Evolutionary conservation across 2,888 invertebrate species (phyloP).

Genomic region (Campoplex nolae): DNA sequence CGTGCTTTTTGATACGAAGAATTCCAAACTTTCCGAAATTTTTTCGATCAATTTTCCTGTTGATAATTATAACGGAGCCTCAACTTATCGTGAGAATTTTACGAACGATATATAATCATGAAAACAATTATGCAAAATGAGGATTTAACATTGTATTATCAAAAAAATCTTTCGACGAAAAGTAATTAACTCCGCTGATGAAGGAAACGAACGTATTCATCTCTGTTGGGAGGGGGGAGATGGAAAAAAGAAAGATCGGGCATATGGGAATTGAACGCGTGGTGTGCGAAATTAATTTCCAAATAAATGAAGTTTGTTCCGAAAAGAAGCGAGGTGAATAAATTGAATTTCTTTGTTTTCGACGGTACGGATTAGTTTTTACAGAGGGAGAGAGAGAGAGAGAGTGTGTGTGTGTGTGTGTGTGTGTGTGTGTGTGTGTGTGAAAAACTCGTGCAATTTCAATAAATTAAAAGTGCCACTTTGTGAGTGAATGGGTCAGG

Average conservation of each 20-base stretch:
- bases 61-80: no score
- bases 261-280: neutral
- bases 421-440: no score
- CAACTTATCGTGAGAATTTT: no score
- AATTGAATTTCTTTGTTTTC: slow-evolving; percentile 7
- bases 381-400: neutral
- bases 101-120: no score
- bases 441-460: slow-evolving; percentile 36
- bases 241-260: neutral
- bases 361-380: slow-evolving; percentile 4
- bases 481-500: neutral
- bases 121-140: no score
- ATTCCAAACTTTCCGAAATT: neutral
- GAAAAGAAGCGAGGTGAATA: neutral
- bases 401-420: no score
- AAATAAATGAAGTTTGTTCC: neutral
- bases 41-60: neutral
- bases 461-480: slow-evolving; percentile 38
- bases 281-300: neutral
- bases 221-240: neutral
- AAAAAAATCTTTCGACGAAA: neutral
- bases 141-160: no score
- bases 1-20: no score
- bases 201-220: neutral
- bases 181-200: neutral